Evolutionary conservation across 2,797 vertebrate genomes (phyloP).

Genomic region (Catamblyrhynchus diadema): DNA sequence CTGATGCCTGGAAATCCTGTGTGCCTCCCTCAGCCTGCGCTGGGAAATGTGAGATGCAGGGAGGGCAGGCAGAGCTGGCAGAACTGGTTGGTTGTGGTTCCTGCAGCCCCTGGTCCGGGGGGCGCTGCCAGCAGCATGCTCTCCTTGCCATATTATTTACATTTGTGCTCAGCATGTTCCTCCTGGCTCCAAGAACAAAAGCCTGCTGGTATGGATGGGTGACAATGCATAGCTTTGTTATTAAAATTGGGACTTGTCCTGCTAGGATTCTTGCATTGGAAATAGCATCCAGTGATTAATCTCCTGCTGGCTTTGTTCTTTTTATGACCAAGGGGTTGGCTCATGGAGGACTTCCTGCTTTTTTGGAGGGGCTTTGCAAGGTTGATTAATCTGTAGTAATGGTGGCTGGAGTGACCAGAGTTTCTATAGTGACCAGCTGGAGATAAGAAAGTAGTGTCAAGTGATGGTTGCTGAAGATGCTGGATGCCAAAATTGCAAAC

Average conservation of each 20-base stretch:
- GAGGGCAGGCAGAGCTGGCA: background rate
- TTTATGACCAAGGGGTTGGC: slow-evolving; percentile 1
- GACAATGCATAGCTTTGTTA: slow-evolving; percentile 34
- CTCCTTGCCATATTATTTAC: slow-evolving; percentile 11
- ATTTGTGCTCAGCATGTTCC: background rate
- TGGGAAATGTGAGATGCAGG: background rate
- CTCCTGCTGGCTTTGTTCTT: slow-evolving; percentile 59
- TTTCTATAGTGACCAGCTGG: slow-evolving; percentile 46
- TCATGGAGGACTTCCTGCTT: slow-evolving; percentile 27
- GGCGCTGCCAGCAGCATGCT: background rate
- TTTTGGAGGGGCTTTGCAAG: slow-evolving; percentile 14
- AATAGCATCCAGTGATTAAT: slow-evolving; percentile 59
- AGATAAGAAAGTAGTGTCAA: slow-evolving; percentile 15
- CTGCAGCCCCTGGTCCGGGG: background rate
- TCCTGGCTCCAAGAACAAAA: slow-evolving; percentile 44
- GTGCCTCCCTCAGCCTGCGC: background rate
- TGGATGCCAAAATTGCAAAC: slow-evolving; percentile 20
- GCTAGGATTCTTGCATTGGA: slow-evolving; percentile 46
- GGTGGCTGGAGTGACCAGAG: slow-evolving; percentile 25
- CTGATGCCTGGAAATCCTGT: background rate
- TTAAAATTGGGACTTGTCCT: slow-evolving; percentile 16
- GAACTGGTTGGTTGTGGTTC: background rate
- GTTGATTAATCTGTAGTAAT: slow-evolving; percentile 31
- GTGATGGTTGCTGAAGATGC: background rate
- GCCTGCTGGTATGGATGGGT: slow-evolving; percentile 1